Base-by-base conservation (phyloP, 2,113 vertebrate genomes). In the Condylura cristata region DNA sequence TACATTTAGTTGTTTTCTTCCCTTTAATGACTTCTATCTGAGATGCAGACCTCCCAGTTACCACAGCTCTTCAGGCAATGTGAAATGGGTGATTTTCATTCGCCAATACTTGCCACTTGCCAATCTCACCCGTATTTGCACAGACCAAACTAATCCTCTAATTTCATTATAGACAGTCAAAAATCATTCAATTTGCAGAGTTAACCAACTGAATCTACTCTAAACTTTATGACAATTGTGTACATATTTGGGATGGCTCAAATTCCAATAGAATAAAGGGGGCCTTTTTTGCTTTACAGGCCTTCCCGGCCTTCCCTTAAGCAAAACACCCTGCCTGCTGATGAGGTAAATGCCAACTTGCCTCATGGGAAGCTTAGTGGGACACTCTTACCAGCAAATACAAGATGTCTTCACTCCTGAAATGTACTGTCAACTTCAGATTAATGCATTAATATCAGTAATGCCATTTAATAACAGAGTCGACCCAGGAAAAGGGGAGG, bases 171-270 rank as follows among this genome's bases (percentile, higher is more conserved):
- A 56, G 90, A 92, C 75, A 96, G 84, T 84, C 89, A 96, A 90
- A 96, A 96, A 94, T 78, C 91, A 96, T 86, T 82, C 93, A 92
- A 17, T 93, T 92, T 94, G 81, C 90, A 95, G 68, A 96, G 92
- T 79, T 93, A 95, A 60, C 51, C 83, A 93, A 90, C 84, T 82
- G 87, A 87, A 63, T 96, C 90, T 83, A 96, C 88, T 92, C 88
- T 96, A 97, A 96, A 96, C 81, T 93, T 96, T 89, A 80, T 93
- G 96, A 96, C 46, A 95, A 86, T 82, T 94, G 65, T 87, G 92
- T 90, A 94, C 75, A 95, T 84, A 94, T 93, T 94, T 93, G 91
- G 87, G 89, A 89, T 87, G 71, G 91, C 71, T 96, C 39, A 94
- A 96, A 94, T 93, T 96, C 65, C 70, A 76, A 75, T 37, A 65